Evolutionary conservation across 2,113 vertebrate species (phyloP).

Genomic region (Heterochromis multidens): DNA sequence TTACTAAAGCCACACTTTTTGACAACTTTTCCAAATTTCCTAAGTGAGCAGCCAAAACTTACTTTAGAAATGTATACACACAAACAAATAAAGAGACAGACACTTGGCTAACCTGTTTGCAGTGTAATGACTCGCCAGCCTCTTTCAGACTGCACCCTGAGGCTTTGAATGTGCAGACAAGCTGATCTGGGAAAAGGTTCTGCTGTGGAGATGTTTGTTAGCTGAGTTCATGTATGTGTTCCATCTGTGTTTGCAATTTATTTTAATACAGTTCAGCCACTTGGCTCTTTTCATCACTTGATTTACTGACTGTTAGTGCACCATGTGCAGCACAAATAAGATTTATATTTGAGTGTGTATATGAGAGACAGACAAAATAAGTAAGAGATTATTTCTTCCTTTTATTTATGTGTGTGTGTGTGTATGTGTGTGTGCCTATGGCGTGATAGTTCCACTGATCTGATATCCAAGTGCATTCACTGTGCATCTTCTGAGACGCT

Average conservation of each 20-base stretch:
- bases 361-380: neutral
- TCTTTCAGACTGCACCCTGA: slow-evolving; percentile 8
- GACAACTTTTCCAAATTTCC: neutral
- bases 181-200: neutral
- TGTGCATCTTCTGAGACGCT: neutral
- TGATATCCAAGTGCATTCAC: slow-evolving; percentile 9
- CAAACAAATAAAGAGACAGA: neutral
- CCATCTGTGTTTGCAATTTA: slow-evolving; percentile 49
- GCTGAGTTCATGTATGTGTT: neutral
- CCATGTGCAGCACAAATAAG: neutral
- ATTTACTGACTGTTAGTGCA: slow-evolving; percentile 9
- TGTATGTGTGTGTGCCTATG: neutral
- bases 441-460: slow-evolving; percentile 21
- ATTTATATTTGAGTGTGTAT: neutral
- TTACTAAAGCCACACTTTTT: neutral
- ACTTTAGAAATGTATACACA: neutral
- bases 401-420: neutral
- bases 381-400: neutral
- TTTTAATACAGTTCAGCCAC: slow-evolving; percentile 29
- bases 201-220: slow-evolving; percentile 21
- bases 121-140: neutral
- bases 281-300: slow-evolving; percentile 17
- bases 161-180: neutral
- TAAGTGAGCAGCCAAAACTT: neutral
- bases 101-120: neutral